Conservation (phyloP, 2,797 vertebrate species). For the Thamnophis elegans region DNA sequence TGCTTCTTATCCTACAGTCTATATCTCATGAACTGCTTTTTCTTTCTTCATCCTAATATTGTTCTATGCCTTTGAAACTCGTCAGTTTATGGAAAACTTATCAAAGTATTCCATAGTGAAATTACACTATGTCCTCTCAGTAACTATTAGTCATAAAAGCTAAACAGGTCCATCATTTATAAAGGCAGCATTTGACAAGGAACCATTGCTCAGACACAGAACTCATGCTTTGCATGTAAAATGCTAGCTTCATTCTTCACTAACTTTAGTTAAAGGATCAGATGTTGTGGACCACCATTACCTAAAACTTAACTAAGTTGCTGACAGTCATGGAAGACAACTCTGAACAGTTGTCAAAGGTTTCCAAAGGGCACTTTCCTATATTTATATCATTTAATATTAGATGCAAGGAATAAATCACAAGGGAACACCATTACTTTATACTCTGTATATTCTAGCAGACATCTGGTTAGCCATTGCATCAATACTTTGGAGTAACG, state of each 20-base stretch:
- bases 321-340: not conserved
- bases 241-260: not conserved
- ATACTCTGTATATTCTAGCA: not conserved
- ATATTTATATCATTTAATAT: not conserved
- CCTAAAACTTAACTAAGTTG: not conserved
- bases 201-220: not conserved
- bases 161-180: not conserved
- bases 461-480: slow-evolving; percentile 27
- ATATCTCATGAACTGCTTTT: not conserved
- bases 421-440: not conserved
- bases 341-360: not conserved
- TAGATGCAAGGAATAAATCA: not conserved
- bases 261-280: not conserved
- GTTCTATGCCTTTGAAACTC: not conserved
- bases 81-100: not conserved
- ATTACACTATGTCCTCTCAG: not conserved
- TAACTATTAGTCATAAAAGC: not conserved
- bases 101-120: not conserved
- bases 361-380: too few relatives aligned
- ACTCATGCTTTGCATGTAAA: not conserved
- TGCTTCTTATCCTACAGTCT: not conserved
- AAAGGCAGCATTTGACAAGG: not conserved
- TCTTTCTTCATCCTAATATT: not conserved
- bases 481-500: slow-evolving; percentile 15
- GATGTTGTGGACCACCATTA: not conserved